These are phyloP conservation scores for Lota lota DNA, from an alignment of 2,113 vertebrate species.

Conservation along the genomic window DNA sequence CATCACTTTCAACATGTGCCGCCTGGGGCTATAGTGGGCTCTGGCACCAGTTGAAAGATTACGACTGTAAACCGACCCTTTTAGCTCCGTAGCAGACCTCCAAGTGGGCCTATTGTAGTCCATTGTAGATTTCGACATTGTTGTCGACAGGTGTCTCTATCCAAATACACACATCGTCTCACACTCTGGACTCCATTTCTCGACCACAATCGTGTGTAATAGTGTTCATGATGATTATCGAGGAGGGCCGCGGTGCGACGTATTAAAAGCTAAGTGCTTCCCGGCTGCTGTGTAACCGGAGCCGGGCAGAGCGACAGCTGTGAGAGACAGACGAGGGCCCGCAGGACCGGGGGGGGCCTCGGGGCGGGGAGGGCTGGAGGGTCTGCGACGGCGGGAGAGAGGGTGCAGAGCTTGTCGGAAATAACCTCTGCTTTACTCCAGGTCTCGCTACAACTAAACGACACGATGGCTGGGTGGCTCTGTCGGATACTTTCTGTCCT, in stretches of 20 bases:
- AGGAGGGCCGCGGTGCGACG: constrained; percentile 52
- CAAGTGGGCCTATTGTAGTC: no score
- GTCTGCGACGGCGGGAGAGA: no score
- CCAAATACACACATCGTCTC: no score
- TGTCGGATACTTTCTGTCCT: constrained; percentile 46
- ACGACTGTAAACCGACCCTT: neutral
- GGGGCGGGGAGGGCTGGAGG: constrained; percentile 32
- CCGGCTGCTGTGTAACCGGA: constrained; percentile 74
- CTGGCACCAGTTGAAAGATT: neutral
- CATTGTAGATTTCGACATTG: no score
- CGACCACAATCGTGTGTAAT: neutral
- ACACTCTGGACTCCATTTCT: neutral
- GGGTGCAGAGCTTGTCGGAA: constrained; percentile 34
- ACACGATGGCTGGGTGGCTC: constrained; percentile 48
- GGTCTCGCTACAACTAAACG: constrained; percentile 30
- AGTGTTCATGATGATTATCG: constrained; percentile 28
- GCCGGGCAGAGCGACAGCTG: constrained; percentile 66
- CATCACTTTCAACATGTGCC: constrained; percentile 1
- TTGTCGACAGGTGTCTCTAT: no score
- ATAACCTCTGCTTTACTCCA: constrained; percentile 60
- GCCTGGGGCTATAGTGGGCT: neutral
- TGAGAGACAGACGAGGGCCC: constrained; percentile 9
- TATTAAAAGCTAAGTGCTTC: constrained; percentile 63
- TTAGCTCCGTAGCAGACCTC: no score
- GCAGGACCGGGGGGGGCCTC: constrained; percentile 2